A percentile compares a stretch with the other conserved stretches of the same genome.
These are phyloP conservation scores for Scartelaos histophorus DNA, from an alignment of 2,113 vertebrate species.

Conservation along the genomic window DNA sequence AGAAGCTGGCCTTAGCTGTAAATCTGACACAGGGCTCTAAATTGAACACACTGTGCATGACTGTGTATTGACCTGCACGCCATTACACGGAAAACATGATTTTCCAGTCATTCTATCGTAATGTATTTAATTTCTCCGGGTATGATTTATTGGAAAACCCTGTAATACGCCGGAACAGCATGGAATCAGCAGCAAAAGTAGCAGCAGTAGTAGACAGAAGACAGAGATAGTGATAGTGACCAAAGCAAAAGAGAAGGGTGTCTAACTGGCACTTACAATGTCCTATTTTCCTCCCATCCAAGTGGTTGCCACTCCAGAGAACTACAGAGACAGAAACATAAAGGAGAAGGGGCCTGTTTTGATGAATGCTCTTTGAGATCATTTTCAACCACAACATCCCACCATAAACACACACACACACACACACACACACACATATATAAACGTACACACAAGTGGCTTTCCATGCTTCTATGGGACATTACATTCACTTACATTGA, in stretches of 20 bases:
- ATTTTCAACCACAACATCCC: slow-evolving; percentile 68
- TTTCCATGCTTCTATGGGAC: too few relatives aligned
- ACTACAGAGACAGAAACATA: slow-evolving; percentile 80
- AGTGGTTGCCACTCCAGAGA: slow-evolving; percentile 82
- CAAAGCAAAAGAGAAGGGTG: slow-evolving; percentile 72
- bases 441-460: too few relatives aligned
- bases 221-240: slow-evolving; percentile 57
- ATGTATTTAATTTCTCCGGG: slow-evolving; percentile 43
- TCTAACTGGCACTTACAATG: slow-evolving; percentile 79
- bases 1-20: slow-evolving; percentile 1
- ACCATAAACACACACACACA: slow-evolving; percentile 34
- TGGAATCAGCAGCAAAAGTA: slow-evolving; percentile 46
- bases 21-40: slow-evolving; percentile 6
- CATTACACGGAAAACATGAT: slow-evolving; percentile 56
- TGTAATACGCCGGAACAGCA: slow-evolving; percentile 42
- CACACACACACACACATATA: slow-evolving; percentile 27
- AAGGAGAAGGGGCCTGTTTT: slow-evolving; percentile 76
- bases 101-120: slow-evolving; percentile 52
- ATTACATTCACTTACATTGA: too few relatives aligned
- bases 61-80: slow-evolving; percentile 38
- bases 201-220: slow-evolving; percentile 50
- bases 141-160: slow-evolving; percentile 41
- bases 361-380: slow-evolving; percentile 76
- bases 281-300: slow-evolving; percentile 81
- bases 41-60: slow-evolving; percentile 11